phyloP scores from a whole-genome alignment of 37 sponge, comb jelly and placozoan species.

The Trichoplax adhaerens region DNA sequence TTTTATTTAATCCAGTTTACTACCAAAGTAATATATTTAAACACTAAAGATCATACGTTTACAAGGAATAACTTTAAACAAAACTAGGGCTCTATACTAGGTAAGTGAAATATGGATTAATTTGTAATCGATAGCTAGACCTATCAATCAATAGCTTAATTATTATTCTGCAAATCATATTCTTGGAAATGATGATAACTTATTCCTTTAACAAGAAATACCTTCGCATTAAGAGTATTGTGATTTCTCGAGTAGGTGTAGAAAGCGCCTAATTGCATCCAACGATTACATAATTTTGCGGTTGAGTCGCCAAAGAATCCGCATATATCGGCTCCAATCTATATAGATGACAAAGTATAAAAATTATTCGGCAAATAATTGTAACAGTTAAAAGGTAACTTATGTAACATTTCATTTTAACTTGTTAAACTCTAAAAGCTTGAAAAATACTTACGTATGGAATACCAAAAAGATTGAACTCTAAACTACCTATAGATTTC shows the following conservation, averaged over 20 bases:
- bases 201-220: too few species aligned
- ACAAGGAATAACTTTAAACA: too few species aligned
- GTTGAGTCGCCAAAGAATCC: conserved; percentile 59
- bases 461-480: conserved; percentile 64
- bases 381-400: not conserved
- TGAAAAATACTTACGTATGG: conserved; percentile 32
- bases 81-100: too few species aligned
- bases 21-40: too few species aligned
- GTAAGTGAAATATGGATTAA: too few species aligned
- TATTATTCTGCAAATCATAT: too few species aligned
- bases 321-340: conserved; percentile 81
- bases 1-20: too few species aligned
- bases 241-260: conserved; percentile 78
- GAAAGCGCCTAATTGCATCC: conserved; percentile 73
- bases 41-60: too few species aligned
- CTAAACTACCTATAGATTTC: conserved; percentile 37
- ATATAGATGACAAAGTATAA: not conserved
- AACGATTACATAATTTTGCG: conserved; percentile 58
- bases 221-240: conserved; percentile 6
- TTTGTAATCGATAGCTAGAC: too few species aligned
- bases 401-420: too few species aligned
- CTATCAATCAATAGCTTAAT: too few species aligned
- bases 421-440: not conserved
- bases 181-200: too few species aligned
- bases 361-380: not conserved